Conservation (phyloP, 2,888 invertebrate genomes). For the Keiferia lycopersicella region DNA sequence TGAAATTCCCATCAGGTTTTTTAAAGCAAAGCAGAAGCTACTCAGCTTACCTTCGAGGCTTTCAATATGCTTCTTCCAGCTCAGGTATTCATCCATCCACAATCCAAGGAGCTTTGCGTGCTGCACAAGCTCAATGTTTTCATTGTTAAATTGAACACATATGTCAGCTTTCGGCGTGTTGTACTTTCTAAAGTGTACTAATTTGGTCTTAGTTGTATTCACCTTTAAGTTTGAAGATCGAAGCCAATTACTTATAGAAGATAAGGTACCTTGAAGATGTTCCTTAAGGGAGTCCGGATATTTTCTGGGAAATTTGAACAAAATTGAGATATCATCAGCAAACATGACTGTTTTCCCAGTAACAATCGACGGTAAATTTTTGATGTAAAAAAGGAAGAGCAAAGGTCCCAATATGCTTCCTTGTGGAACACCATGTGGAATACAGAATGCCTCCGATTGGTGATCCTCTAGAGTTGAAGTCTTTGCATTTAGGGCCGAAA, state of each 20-base stretch:
- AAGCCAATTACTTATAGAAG: neutral
- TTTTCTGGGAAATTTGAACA: neutral
- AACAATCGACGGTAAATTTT: neutral
- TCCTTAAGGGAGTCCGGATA: neutral
- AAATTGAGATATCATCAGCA: neutral
- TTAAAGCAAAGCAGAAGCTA: conserved; percentile 6
- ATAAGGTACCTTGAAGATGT: neutral
- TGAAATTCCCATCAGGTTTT: neutral
- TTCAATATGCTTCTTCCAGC: conserved; percentile 1
- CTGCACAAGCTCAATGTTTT: neutral
- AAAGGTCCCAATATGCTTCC: neutral
- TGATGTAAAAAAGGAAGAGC: neutral
- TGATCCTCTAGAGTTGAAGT: neutral
- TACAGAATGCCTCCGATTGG: neutral
- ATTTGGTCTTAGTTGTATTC: neutral
- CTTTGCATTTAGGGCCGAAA: neutral
- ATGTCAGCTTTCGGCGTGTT: neutral
- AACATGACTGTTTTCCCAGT: neutral
- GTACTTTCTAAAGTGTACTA: neutral
- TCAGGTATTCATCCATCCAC: neutral
- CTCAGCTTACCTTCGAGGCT: neutral
- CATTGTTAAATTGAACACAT: neutral
- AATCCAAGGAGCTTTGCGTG: neutral
- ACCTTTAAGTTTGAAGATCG: neutral
- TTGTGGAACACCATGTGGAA: neutral